Evolutionary conservation across 2,888 invertebrate species (phyloP).

Genomic region (Nezara viridula): DNA sequence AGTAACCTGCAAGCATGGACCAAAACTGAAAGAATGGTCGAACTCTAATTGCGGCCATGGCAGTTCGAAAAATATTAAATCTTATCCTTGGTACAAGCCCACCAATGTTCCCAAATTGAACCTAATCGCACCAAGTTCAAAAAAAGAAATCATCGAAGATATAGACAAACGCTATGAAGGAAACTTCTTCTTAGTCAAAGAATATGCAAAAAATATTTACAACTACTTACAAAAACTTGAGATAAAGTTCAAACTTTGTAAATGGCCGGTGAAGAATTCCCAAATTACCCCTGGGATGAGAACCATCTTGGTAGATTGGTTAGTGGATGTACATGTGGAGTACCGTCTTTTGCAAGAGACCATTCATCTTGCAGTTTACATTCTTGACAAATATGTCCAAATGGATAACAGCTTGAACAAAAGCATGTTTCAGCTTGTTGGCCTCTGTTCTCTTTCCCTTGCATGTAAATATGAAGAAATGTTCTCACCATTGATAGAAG

Average conservation of each 20-base stretch:
- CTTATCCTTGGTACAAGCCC: background rate
- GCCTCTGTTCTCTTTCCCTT: slow-evolving; percentile 89
- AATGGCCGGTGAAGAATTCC: slow-evolving; percentile 30
- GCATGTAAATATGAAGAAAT: slow-evolving; percentile 97
- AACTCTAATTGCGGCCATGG: background rate
- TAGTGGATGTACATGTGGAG: slow-evolving; percentile 90
- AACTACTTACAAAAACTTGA: slow-evolving; percentile 34
- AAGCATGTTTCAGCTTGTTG: slow-evolving; percentile 87
- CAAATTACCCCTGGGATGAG: slow-evolving; percentile 83
- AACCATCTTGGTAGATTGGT: slow-evolving; percentile 92
- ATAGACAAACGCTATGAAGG: slow-evolving; percentile 52
- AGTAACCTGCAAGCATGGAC: background rate
- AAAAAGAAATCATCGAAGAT: slow-evolving; percentile 50
- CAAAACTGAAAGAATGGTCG: background rate
- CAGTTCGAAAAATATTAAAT: background rate
- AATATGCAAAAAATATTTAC: slow-evolving; percentile 53
- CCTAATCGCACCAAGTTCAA: background rate
- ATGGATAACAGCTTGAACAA: slow-evolving; percentile 67
- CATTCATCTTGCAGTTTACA: slow-evolving; percentile 87
- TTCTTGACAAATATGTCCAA: slow-evolving; percentile 92
- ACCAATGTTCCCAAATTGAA: background rate
- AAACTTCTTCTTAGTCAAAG: slow-evolving; percentile 45
- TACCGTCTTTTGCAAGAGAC: slow-evolving; percentile 91
- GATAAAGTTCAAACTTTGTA: slow-evolving; percentile 13
- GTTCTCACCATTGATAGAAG: slow-evolving; percentile 85